Evolutionary conservation across 1,140 invertebrate genomes (phyloP).

Genomic region (Melitaea cinxia): DNA sequence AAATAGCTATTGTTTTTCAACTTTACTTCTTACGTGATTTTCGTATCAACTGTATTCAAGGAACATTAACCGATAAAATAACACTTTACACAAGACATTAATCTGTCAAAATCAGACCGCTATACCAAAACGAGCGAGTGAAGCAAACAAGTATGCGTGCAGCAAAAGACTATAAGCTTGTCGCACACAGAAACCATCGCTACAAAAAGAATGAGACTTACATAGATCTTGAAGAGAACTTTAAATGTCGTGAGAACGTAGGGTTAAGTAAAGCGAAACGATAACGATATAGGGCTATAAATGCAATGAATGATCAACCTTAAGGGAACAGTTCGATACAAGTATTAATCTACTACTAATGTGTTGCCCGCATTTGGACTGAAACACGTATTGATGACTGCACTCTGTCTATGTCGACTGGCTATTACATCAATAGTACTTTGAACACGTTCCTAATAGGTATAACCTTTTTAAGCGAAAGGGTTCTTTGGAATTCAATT

Average conservation of each 20-base stretch:
- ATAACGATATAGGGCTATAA: neutral
- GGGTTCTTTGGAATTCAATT: slow-evolving; percentile 41
- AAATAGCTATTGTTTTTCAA: slow-evolving; percentile 8
- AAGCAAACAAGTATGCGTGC: slow-evolving; percentile 29
- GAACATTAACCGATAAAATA: slow-evolving; percentile 36
- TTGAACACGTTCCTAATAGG: slow-evolving; percentile 41
- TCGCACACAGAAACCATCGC: neutral
- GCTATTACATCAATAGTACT: slow-evolving; percentile 53
- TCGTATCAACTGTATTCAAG: slow-evolving; percentile 22
- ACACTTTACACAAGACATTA: slow-evolving; percentile 37
- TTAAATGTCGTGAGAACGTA: no score
- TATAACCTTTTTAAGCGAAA: slow-evolving; percentile 40
- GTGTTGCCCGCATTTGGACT: slow-evolving; percentile 47
- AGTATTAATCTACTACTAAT: slow-evolving; percentile 46
- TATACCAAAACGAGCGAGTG: slow-evolving; percentile 21
- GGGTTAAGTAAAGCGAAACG: no score
- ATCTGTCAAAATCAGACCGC: slow-evolving; percentile 38
- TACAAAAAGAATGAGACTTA: neutral
- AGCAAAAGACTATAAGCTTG: slow-evolving; percentile 18
- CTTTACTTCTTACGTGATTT: slow-evolving; percentile 9
- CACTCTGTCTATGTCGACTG: slow-evolving; percentile 66
- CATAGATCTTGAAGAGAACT: no score
- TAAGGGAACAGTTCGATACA: slow-evolving; percentile 22
- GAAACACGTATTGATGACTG: slow-evolving; percentile 69
- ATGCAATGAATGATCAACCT: neutral